These are phyloP conservation scores for Cinara cedri DNA, from an alignment of 2,888 invertebrate species.

Conservation along the genomic window DNA sequence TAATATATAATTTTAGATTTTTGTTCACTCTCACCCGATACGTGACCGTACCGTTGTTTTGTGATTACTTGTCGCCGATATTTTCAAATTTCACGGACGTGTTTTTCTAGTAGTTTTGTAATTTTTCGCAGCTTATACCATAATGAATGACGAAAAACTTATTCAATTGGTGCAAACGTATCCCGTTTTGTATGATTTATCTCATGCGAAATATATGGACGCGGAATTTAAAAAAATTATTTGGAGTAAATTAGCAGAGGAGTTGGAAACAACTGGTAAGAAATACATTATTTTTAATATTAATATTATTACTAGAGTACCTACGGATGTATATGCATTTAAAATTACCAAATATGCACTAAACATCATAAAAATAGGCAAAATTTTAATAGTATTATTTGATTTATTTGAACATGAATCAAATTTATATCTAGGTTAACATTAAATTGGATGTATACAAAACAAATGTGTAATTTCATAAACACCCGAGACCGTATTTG, in stretches of 20 bases:
- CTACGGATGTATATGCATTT: too few relatives aligned
- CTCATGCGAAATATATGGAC: constrained; percentile 37
- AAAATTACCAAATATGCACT: too few relatives aligned
- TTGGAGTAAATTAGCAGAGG: constrained; percentile 31
- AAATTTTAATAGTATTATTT: too few relatives aligned
- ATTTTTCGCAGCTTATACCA: constrained; percentile 4
- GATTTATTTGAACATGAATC: too few relatives aligned
- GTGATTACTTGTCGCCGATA: constrained; percentile 7
- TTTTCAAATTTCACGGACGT: constrained; percentile 16
- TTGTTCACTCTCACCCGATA: neutral
- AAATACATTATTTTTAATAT: constrained; percentile 19
- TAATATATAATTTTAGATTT: neutral
- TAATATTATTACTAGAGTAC: neutral
- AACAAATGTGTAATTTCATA: too few relatives aligned
- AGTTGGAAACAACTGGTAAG: constrained; percentile 30
- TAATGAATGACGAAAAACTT: constrained; percentile 51
- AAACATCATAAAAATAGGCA: too few relatives aligned
- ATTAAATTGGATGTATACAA: too few relatives aligned
- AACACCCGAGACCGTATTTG: too few relatives aligned
- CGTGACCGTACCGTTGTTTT: constrained; percentile 1
- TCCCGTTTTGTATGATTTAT: constrained; percentile 43
- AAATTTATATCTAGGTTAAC: too few relatives aligned
- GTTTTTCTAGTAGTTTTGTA: neutral
- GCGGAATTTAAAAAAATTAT: constrained; percentile 32
- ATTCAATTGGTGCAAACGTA: constrained; percentile 35